Base-by-base conservation (phyloP, 1,140 invertebrate species). In the Laupala kohalensis region DNA sequence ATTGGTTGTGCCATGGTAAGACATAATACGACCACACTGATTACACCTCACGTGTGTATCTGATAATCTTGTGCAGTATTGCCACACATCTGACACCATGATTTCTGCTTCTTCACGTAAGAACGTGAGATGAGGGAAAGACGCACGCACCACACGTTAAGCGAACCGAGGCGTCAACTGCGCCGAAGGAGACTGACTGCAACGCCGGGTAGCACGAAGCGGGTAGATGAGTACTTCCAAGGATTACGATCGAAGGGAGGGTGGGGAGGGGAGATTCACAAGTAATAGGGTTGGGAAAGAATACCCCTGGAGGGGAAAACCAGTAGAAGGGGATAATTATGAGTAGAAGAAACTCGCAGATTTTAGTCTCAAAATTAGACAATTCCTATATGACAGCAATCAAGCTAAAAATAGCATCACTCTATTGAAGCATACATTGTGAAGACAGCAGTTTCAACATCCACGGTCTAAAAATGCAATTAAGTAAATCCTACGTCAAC, bases 31-130 rank as follows among this genome's bases (percentile, higher is more conserved):
- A 25, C 53, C 71, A 64, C 73, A 74, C 13, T 67, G 64, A 63
- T 74, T 73, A 37, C 73, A 74, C 62, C 64, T 23, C n/a, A 74
- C 73, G 15, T 62, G 64, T 9, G 37, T 74, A 63, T 72, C 67
- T 2, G 71, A 64, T 2, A 74, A 27, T 15, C 69, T 65, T 3
- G 73, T 73, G 37, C 73, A 74, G 53, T 66, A 74, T 64, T 69
- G 27, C 73, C 73, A 74, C 19, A 74, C 73, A 65, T 72, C 73
- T 5, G 71, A 73, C 30, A 74, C 73, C 73, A 74, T 74, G 30
- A 4, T 53, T 24, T 28, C 5, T 28, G 25, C 12, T 25, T n/a
- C 26, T 19, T 27, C 12, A 30, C 67, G 37, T 53, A 53, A 19
- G 19, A 13, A 53, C 37, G 9, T 9, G 19, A 53, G 37, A 53